Evolutionary conservation across 2,113 vertebrate species (phyloP).

Genomic region (Pterocles burchelli): DNA sequence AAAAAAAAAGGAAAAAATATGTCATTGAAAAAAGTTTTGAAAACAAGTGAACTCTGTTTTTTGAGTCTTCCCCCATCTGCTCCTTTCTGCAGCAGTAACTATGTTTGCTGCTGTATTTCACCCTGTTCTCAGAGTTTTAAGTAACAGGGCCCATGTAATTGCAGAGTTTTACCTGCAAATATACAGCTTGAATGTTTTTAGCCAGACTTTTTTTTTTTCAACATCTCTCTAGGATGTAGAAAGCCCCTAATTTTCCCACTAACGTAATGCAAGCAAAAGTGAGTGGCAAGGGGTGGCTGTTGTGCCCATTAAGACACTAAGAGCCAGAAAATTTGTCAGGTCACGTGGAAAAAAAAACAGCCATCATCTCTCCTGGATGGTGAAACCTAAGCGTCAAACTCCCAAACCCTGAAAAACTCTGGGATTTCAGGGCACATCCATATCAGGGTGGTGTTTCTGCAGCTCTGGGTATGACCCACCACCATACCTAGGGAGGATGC

Average conservation of each 20-base stretch:
- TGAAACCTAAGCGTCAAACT: background rate
- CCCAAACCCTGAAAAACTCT: background rate
- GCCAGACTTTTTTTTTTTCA: background rate
- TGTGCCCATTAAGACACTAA: background rate
- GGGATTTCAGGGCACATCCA: background rate
- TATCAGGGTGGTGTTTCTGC: background rate
- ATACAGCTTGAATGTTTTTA: background rate
- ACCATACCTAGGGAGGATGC: rapidly evolving
- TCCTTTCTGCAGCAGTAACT: background rate
- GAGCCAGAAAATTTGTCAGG: background rate
- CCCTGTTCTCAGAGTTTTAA: background rate
- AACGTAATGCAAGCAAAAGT: background rate
- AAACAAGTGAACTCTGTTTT: background rate
- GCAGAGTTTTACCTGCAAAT: background rate
- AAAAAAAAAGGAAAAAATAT: rapidly evolving
- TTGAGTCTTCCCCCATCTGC: background rate
- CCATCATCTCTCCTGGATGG: background rate
- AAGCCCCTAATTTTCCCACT: background rate
- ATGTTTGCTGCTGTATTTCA: background rate
- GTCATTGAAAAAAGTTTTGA: background rate
- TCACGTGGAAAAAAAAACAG: background rate
- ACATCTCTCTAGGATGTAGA: background rate
- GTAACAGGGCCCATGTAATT: background rate
- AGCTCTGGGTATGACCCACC: background rate
- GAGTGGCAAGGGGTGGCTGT: background rate